Evolutionary conservation across 2,797 vertebrate species (phyloP).

Genomic region (Garrulus glandarius): DNA sequence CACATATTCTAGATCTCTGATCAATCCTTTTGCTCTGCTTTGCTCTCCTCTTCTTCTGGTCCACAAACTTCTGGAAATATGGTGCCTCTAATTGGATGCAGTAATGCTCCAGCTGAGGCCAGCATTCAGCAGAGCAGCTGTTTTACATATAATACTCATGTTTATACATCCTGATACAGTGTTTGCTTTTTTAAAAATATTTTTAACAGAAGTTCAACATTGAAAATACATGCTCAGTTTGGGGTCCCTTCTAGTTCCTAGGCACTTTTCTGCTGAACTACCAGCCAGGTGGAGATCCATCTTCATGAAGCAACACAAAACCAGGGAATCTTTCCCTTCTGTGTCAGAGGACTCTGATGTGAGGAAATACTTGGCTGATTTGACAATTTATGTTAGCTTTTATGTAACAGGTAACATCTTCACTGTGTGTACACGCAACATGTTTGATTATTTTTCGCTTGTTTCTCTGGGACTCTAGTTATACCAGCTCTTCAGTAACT

Average conservation of each 20-base stretch:
- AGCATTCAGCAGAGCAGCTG: conserved; percentile 29
- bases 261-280: not conserved
- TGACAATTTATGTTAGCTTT: not conserved
- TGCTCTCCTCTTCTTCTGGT: not conserved
- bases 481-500: not conserved
- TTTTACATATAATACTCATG: conserved; percentile 51
- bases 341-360: not conserved
- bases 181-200: conserved; percentile 34
- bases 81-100: conserved; percentile 39
- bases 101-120: conserved; percentile 19
- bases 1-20: not conserved
- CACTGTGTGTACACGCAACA: not conserved
- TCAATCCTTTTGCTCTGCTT: not conserved
- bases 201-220: conserved; percentile 18
- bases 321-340: not conserved
- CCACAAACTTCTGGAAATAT: conserved; percentile 20
- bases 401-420: not conserved
- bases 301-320: not conserved
- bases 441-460: not conserved
- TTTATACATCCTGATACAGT: conserved; percentile 45
- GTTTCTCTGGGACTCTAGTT: not conserved
- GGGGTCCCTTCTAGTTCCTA: not conserved
- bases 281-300: not conserved
- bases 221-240: not conserved
- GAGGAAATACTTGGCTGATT: not conserved